Evolutionary conservation across 1,140 invertebrate genomes (phyloP).

Genomic region (Chironomus tepperi): DNA sequence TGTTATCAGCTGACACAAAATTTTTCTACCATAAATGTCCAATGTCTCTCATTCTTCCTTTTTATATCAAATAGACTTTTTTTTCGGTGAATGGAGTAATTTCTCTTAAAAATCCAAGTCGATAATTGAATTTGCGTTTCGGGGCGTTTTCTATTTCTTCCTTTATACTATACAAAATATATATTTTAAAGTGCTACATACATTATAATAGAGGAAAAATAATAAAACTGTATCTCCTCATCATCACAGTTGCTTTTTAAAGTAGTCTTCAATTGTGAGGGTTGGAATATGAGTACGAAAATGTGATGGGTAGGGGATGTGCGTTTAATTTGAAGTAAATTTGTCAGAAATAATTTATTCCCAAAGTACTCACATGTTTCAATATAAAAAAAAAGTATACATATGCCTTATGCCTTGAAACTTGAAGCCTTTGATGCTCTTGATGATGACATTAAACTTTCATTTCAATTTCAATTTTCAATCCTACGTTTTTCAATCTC

Average conservation of each 20-base stretch:
- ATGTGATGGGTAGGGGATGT: background rate
- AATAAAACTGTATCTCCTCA: background rate
- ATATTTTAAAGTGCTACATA: background rate
- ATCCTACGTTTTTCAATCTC: too few species aligned
- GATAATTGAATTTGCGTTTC: constrained; percentile 23
- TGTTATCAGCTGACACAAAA: background rate
- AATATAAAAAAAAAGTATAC: background rate
- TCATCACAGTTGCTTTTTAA: constrained; percentile 10
- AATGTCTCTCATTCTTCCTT: background rate
- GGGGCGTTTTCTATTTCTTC: constrained; percentile 1
- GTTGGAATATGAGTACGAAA: background rate
- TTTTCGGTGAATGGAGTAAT: background rate
- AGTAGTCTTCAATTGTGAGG: background rate
- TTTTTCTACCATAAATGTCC: background rate
- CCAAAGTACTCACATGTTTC: background rate
- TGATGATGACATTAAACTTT: constrained; percentile 9
- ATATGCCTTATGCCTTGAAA: constrained; percentile 8
- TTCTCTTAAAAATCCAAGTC: constrained; percentile 3
- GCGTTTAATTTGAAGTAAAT: constrained; percentile 17
- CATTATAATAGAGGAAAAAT: background rate
- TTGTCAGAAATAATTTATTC: constrained; percentile 24
- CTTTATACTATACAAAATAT: background rate
- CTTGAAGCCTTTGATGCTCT: constrained; percentile 12
- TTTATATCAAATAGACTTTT: background rate
- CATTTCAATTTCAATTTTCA: background rate